Base-by-base conservation (phyloP, 2,888 invertebrate genomes). In the Drosophila subsilvestris region DNA sequence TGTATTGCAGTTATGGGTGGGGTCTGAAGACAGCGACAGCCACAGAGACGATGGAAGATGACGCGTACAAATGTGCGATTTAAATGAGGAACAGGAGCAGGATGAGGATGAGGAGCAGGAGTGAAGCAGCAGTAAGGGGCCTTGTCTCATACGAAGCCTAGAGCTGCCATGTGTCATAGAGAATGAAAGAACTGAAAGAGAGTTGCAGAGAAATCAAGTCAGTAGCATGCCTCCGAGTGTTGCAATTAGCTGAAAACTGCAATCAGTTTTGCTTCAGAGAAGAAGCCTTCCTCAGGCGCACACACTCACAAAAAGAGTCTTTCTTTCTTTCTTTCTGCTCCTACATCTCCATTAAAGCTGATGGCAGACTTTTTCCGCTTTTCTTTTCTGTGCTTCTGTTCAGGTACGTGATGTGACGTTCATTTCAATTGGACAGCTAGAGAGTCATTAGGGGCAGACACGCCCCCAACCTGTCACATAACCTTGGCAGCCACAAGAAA, bases 51-150 rank as follows among this genome's bases (percentile, higher is more conserved):
- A 57, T 55, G 59, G 60, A 78, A 78, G 80, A 74, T 86, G 88
- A 77, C 74, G 86, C 72, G 59, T 69, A 86, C 74, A 74, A 86
- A 86, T 88, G 88, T 76, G 88, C 73, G 76, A 88, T 82, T 87
- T 72, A 85, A 81, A 85, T 86, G 88, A 59, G 69, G 66, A 85
- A 63, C 63, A 75, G 74, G 74, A 69, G 58, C 53, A 37, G 14
- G 6, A 25, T 25, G 43, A 32, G 44, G 3, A 20, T 20, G 25
- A 25, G 25, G 43, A 32, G 44, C 51, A 53, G 65, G 43, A 48
- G 67, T 48, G n/a, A n/a, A 48, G 66, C 4, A 37, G 14, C 14
- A 37, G 37, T 5, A 37, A 37, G 37, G 14, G 14, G 37, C 14
- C 32, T 32, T 32, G 32, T 12, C 32, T 14, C 32, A 6, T 14